These are phyloP conservation scores for Mandrillus leucophaeus DNA, from an alignment of 2,113 vertebrate species.

Conservation along the genomic window DNA sequence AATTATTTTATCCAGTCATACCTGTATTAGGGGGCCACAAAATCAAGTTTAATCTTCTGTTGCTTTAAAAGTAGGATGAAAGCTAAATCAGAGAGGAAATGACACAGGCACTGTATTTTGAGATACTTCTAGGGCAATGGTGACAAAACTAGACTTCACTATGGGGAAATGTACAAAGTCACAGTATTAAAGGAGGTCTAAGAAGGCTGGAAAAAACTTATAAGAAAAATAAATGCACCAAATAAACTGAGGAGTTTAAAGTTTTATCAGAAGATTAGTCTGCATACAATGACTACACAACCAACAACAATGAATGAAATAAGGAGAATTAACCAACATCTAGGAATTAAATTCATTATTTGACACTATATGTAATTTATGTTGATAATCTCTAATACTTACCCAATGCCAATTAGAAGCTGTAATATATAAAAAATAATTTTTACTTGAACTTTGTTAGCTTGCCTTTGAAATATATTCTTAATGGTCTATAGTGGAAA, in stretches of 20 bases:
- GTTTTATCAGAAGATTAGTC: conserved; percentile 49
- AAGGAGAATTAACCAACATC: conserved; percentile 11
- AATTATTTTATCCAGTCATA: background rate
- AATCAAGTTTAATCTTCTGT: conserved; percentile 45
- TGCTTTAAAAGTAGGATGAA: background rate
- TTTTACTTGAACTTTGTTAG: conserved; percentile 61
- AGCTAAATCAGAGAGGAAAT: conserved; percentile 56
- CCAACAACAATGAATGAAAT: conserved; percentile 25
- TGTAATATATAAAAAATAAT: conserved; percentile 59
- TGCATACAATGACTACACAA: conserved; percentile 19
- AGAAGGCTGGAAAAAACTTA: conserved; percentile 29
- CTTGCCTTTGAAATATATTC: conserved; percentile 62
- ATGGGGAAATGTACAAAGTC: background rate
- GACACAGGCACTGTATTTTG: conserved; percentile 8
- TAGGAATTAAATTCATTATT: conserved; percentile 48
- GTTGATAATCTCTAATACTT: conserved; percentile 71
- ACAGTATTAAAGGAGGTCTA: conserved; percentile 22
- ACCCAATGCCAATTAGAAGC: conserved; percentile 70
- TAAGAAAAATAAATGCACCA: conserved; percentile 44
- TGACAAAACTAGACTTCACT: conserved; percentile 21
- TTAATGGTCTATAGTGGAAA: conserved; percentile 62
- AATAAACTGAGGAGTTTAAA: conserved; percentile 48
- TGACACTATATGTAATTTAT: background rate
- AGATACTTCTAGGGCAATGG: conserved; percentile 11
- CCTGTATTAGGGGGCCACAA: conserved; percentile 7